Evolutionary conservation across 1,140 invertebrate genomes (phyloP), one percentile per base, ranked within the genome.

Genomic region (Sycobia sp.): DNA sequence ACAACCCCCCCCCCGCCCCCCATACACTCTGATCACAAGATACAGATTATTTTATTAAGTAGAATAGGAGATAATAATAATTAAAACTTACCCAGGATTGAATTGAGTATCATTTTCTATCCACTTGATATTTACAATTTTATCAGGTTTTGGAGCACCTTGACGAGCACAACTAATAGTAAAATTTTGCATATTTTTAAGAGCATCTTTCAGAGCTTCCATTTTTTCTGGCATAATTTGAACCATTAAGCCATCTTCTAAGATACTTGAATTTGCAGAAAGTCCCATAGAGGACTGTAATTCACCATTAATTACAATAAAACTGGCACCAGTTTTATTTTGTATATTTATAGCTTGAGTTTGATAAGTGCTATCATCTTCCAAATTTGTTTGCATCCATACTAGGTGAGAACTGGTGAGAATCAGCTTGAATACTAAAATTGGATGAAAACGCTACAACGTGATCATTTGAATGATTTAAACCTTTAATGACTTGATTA

Each of bases 201-300:
- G 78, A 22, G 88, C 84, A 39, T 90, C 87, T 66, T 92, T 87
- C 13, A 95, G 81, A 20, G 87, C 86, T 53, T 84, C 81, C 90
- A 95, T 92, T 69, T 89, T 90, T 65, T 92, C 90, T 1, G 89
- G 85, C 70, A 89, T 86, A 61, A 95, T 89, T 78, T 94, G 91
- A 13, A 94, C 90, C 92, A 94, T 94, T 0, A 95, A 79, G 0
- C 94, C 94, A 80, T 96, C 94, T 77, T 96, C 94, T 3, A 95
- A 90, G 64, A 95, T 93, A 69, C 88, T 92, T 1, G 91, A 93
- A 75, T 94, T 95, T 1, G 91, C 93, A 4, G 88, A 88, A n/a
- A 93, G 72, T 13, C 91, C 91, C 69, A 89, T 88, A 41, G 87
- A 88, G 20, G 87, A 86, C 80, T 95, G 95, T 43, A 95, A 76